Evolutionary conservation across 2,797 vertebrate genomes (phyloP).

Genomic region (Helostoma temminkii): DNA sequence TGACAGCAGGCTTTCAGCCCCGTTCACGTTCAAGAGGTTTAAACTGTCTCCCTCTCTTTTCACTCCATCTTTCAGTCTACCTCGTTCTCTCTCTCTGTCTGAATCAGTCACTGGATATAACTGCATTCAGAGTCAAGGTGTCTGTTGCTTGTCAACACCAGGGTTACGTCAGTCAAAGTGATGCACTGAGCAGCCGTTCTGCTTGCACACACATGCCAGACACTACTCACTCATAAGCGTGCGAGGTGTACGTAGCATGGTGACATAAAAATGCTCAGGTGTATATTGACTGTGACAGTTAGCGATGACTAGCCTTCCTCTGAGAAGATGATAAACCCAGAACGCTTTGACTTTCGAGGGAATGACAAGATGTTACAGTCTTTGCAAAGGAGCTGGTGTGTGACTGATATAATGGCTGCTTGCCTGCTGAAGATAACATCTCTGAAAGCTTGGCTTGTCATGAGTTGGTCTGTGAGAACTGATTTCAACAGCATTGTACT

Average conservation of each 20-base stretch:
- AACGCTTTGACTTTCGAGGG: conserved; percentile 74
- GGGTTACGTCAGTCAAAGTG: conserved; percentile 85
- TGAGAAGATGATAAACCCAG: conserved; percentile 79
- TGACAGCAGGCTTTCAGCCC: conserved; percentile 82
- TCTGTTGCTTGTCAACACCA: conserved; percentile 84
- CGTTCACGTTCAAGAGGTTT: conserved; percentile 83
- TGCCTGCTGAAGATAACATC: conserved; percentile 62
- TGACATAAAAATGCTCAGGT: conserved; percentile 82
- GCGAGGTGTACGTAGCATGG: conserved; percentile 65
- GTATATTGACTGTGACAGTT: conserved; percentile 82
- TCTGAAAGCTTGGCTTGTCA: conserved; percentile 64
- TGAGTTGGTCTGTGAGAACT: conserved; percentile 43
- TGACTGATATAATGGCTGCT: conserved; percentile 79
- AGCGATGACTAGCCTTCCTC: conserved; percentile 80
- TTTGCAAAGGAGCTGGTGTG: conserved; percentile 74
- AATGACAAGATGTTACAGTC: conserved; percentile 78
- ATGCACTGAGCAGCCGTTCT: conserved; percentile 86
- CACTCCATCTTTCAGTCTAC: conserved; percentile 76
- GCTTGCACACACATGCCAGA: conserved; percentile 84
- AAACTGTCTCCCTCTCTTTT: conserved; percentile 77
- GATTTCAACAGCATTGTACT: conserved; percentile 53
- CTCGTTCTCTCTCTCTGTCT: conserved; percentile 75
- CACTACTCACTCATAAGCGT: conserved; percentile 71
- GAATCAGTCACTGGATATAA: conserved; percentile 84
- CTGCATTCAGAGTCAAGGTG: conserved; percentile 83